Evolutionary conservation across 2,113 vertebrate genomes (phyloP).

Genomic region (Nothoprocta pentlandii): DNA sequence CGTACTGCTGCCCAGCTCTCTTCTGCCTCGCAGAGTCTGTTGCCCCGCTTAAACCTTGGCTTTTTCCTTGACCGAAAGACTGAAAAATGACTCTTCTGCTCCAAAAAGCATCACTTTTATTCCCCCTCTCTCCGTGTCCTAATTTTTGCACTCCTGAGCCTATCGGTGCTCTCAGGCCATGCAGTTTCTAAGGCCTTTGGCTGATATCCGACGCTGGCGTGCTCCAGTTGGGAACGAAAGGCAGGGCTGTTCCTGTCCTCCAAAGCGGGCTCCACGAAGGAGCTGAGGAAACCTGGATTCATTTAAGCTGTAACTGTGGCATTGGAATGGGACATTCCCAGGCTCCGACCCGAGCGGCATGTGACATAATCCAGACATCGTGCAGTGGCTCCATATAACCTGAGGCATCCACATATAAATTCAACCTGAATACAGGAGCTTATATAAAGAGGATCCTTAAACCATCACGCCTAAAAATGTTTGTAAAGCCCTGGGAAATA

Average conservation of each 20-base stretch:
- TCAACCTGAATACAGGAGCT: conserved; percentile 24
- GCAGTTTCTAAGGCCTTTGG: background rate
- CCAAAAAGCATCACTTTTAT: rapidly evolving
- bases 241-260: background rate
- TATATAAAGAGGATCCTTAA: conserved; percentile 34
- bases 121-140: background rate
- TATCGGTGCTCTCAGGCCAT: background rate
- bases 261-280: background rate
- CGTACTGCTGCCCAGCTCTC: background rate
- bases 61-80: background rate
- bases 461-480: background rate
- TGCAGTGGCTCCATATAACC: conserved; percentile 60
- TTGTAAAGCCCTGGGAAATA: background rate
- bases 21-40: background rate
- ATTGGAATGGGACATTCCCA: conserved; percentile 18
- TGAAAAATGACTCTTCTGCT: background rate
- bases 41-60: background rate
- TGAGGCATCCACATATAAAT: conserved; percentile 61
- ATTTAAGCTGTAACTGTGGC: rapidly evolving
- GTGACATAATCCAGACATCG: conserved; percentile 63
- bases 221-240: background rate
- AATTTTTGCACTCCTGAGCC: rapidly evolving
- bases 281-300: background rate
- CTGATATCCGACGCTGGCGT: background rate
- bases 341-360: background rate